Evolutionary conservation across 2,113 vertebrate species (phyloP).

Genomic region (Oxygymnocypris stewartii): DNA sequence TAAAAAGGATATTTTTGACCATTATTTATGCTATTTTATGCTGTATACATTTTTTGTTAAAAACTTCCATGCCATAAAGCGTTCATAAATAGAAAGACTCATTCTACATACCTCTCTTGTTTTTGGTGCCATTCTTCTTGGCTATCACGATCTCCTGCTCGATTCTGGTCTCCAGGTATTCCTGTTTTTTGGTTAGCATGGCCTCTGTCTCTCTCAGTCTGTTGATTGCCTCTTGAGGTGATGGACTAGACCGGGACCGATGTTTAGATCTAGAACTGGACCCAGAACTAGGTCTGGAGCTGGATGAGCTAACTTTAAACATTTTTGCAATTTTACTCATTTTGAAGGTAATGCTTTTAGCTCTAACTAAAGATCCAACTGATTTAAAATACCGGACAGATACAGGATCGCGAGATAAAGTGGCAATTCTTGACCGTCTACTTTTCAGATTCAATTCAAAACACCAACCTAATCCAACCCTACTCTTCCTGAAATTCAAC

Average conservation of each 20-base stretch:
- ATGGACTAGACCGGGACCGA: slow-evolving; percentile 70
- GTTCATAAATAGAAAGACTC: not conserved
- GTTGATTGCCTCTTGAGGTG: slow-evolving; percentile 88
- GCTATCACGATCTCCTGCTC: slow-evolving; percentile 82
- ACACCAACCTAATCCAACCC: slow-evolving; percentile 56
- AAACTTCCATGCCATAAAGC: not conserved
- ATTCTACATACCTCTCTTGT: slow-evolving; percentile 81
- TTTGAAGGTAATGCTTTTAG: not conserved
- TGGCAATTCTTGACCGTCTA: slow-evolving; percentile 63
- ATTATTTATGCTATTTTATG: not conserved
- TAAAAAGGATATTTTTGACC: not conserved
- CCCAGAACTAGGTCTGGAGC: slow-evolving; percentile 62
- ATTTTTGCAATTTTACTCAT: slow-evolving; percentile 88
- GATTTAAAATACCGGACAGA: not conserved
- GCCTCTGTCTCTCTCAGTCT: slow-evolving; percentile 92
- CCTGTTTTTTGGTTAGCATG: slow-evolving; percentile 93
- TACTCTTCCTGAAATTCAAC: slow-evolving; percentile 61
- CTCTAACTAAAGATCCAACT: not conserved
- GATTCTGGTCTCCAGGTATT: slow-evolving; percentile 89
- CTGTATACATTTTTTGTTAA: not conserved
- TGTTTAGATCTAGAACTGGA: slow-evolving; percentile 70
- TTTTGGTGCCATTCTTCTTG: slow-evolving; percentile 84
- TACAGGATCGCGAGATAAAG: not conserved
- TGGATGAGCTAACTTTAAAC: slow-evolving; percentile 77
- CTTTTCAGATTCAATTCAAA: slow-evolving; percentile 59